Conservation (phyloP, 2,113 vertebrate species). For the Bos taurus region DNA sequence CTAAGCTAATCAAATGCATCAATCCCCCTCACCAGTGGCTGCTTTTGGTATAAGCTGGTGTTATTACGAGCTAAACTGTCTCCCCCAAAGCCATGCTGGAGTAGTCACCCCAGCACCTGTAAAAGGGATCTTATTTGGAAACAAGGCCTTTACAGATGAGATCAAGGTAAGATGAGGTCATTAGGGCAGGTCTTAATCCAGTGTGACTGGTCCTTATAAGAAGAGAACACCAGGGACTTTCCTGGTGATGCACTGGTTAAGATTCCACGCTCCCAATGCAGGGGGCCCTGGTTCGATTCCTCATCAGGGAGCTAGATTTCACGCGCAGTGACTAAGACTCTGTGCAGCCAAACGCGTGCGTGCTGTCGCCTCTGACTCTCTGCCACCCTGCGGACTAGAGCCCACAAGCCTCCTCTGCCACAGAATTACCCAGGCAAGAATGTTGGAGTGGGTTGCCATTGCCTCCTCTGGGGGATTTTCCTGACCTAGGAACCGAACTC, state of each 20-base stretch:
- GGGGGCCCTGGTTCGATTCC: not conserved
- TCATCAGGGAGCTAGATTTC: not conserved
- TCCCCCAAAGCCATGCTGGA: not conserved
- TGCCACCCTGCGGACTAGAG: not conserved
- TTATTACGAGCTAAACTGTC: not conserved
- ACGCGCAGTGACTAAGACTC: not conserved
- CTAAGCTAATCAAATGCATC: not conserved
- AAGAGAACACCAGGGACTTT: not conserved
- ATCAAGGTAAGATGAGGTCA: not conserved
- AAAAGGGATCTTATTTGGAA: not conserved
- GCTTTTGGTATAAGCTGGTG: not conserved
- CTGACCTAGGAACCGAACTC: not conserved
- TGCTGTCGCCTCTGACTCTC: not conserved
- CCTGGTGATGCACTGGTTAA: not conserved
- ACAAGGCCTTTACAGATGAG: not conserved
- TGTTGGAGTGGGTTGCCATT: not conserved
- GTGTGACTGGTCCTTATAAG: not conserved
- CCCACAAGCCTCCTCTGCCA: not conserved
- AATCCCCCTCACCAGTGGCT: not conserved
- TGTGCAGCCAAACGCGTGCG: fast-evolving
- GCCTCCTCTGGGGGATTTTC: not conserved
- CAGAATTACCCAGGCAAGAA: not conserved
- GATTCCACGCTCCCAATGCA: not conserved
- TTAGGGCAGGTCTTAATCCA: not conserved
- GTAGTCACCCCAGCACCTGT: not conserved